Evolutionary conservation across 1,140 invertebrate genomes (phyloP).

Genomic region (Uloborus diversus): DNA sequence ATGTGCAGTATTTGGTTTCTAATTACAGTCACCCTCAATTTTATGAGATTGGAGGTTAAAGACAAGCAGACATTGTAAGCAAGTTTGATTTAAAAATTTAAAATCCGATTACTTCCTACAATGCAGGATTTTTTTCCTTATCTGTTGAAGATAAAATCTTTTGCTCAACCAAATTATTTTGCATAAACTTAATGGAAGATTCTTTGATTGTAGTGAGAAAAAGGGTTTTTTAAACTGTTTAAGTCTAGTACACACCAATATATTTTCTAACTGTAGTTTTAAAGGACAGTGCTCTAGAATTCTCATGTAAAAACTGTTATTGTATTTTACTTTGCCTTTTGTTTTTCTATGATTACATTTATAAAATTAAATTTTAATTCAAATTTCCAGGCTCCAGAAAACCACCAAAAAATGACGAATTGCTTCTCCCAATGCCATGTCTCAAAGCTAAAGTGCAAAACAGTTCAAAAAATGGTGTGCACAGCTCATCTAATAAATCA

Average conservation of each 20-base stretch:
- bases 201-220: background rate
- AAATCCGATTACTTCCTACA: no score
- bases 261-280: background rate
- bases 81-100: no score
- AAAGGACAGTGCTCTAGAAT: background rate
- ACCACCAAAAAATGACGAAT: background rate
- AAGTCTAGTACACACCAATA: background rate
- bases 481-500: background rate
- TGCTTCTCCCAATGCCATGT: conserved; percentile 19
- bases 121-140: no score
- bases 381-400: conserved; percentile 1
- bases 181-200: no score
- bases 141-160: no score
- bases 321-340: background rate
- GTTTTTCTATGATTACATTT: background rate
- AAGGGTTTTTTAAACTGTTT: background rate
- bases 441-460: background rate
- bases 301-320: background rate
- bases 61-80: no score
- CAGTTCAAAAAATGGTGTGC: background rate
- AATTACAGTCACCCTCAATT: no score
- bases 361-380: background rate
- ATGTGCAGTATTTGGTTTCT: no score
- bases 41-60: no score
- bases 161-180: no score